Evolutionary conservation across 2,888 invertebrate species (phyloP).

Genomic region (Furcula furcula): DNA sequence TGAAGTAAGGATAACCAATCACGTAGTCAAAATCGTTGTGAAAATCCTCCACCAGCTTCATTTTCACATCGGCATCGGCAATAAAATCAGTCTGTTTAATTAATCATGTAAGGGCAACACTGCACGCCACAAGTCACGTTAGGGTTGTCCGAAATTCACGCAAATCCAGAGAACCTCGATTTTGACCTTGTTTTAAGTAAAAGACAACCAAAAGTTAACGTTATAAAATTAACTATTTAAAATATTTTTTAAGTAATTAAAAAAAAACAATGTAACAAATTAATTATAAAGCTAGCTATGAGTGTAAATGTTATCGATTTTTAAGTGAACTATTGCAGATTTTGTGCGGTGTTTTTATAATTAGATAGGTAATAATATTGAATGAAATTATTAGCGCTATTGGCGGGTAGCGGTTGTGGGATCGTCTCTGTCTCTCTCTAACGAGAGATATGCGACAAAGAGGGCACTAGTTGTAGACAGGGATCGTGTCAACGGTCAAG

Average conservation of each 20-base stretch:
- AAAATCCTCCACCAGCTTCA: background rate
- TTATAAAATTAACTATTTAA: slow-evolving; percentile 79
- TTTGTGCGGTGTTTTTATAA: slow-evolving; percentile 82
- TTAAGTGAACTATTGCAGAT: slow-evolving; percentile 79
- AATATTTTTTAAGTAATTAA: slow-evolving; percentile 74
- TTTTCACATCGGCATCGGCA: slow-evolving; percentile 3
- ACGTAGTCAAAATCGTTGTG: background rate
- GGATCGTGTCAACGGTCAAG: slow-evolving; percentile 37
- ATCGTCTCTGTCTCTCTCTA: slow-evolving; percentile 50
- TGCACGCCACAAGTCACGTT: slow-evolving; percentile 45
- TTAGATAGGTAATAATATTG: slow-evolving; percentile 83
- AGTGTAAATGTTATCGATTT: slow-evolving; percentile 81
- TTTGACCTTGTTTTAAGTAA: slow-evolving; percentile 74
- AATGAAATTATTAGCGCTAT: slow-evolving; percentile 78
- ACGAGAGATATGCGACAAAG: slow-evolving; percentile 35
- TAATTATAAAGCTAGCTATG: slow-evolving; percentile 81
- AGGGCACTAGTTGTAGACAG: slow-evolving; percentile 39
- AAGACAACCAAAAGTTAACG: slow-evolving; percentile 81
- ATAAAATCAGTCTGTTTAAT: too few relatives aligned
- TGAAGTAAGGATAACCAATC: background rate
- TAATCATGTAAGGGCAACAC: slow-evolving; percentile 26
- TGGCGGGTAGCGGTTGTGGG: slow-evolving; percentile 63
- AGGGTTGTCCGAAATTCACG: slow-evolving; percentile 70
- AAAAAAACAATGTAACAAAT: slow-evolving; percentile 79
- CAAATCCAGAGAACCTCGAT: slow-evolving; percentile 66